Conservation (phyloP, 1,140 invertebrate species). For the Temnothorax longispinosus region DNA sequence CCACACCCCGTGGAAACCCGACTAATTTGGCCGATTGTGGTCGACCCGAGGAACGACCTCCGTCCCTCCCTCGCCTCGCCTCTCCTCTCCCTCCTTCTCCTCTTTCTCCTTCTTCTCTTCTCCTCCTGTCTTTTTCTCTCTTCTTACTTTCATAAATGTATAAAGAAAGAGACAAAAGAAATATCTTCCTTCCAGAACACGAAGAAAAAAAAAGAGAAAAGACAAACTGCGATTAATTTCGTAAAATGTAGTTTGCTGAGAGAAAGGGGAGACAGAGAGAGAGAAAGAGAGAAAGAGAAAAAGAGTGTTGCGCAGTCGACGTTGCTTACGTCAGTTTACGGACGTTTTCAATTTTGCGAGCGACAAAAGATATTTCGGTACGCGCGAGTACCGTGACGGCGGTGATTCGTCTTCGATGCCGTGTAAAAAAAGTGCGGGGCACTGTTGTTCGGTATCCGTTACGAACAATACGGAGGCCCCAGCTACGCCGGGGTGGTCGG, state of each 20-base stretch:
- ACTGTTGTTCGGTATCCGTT: constrained; percentile 62
- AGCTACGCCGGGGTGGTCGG: constrained; percentile 67
- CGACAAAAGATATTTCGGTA: constrained; percentile 62
- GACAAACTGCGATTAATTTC: constrained; percentile 55
- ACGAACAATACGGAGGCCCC: constrained; percentile 66
- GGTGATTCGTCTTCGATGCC: constrained; percentile 64
- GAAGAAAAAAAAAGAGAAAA: background rate
- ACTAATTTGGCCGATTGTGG: constrained; percentile 67
- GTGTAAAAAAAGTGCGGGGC: constrained; percentile 57
- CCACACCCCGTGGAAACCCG: constrained; percentile 68
- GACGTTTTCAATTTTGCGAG: constrained; percentile 62
- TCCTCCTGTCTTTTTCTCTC: background rate
- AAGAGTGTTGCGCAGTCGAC: constrained; percentile 20
- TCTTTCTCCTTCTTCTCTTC: too few species aligned
- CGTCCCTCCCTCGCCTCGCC: background rate
- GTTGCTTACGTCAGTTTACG: constrained; percentile 56
- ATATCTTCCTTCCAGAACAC: background rate
- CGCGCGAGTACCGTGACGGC: constrained; percentile 60
- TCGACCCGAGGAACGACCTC: constrained; percentile 59
- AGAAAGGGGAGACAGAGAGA: constrained; percentile 21
- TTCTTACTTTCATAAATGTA: background rate
- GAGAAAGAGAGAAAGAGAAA: background rate
- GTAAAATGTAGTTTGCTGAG: constrained; percentile 43
- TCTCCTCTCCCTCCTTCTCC: too few species aligned
- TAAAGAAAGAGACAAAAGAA: background rate